Evolutionary conservation across 2,113 vertebrate species (phyloP).

Genomic region (Shinisaurus crocodilurus): DNA sequence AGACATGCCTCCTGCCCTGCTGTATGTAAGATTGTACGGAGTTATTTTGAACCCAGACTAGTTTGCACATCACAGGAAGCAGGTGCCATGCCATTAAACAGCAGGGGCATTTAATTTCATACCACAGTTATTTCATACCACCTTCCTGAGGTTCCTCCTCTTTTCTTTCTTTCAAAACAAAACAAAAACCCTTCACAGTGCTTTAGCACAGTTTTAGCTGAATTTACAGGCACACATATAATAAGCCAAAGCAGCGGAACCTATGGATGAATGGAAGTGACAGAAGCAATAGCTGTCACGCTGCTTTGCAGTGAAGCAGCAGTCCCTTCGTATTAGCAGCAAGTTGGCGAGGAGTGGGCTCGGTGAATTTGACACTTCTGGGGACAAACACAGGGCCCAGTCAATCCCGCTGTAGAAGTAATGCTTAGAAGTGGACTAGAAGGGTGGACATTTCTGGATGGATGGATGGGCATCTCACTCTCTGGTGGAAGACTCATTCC

Average conservation of each 20-base stretch:
- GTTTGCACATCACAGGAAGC: slow-evolving; percentile 24
- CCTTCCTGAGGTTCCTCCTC: slow-evolving; percentile 32
- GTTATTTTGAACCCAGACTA: slow-evolving; percentile 45
- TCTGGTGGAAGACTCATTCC: background rate
- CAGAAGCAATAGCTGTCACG: slow-evolving; percentile 16
- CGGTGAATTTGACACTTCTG: slow-evolving; percentile 31
- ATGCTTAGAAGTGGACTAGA: background rate
- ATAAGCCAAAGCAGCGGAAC: slow-evolving; percentile 31
- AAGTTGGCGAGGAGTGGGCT: slow-evolving; percentile 33
- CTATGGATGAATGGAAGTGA: slow-evolving; percentile 39
- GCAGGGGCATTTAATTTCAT: slow-evolving; percentile 42
- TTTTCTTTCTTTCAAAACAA: background rate
- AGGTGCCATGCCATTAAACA: slow-evolving; percentile 24
- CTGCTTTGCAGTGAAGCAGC: slow-evolving; percentile 23
- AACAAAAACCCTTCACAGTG: background rate
- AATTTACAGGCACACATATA: slow-evolving; percentile 10
- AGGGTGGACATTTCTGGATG: slow-evolving; percentile 18
- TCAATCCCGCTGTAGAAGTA: slow-evolving; percentile 50
- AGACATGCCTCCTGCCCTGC: slow-evolving; percentile 18
- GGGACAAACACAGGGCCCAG: slow-evolving; percentile 30
- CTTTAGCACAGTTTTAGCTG: slow-evolving; percentile 28
- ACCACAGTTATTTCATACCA: slow-evolving; percentile 39
- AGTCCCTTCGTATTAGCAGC: slow-evolving; percentile 25
- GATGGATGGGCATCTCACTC: background rate
- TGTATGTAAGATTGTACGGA: slow-evolving; percentile 6